Percentiles rank a stretch among this genome's conserved stretches.
These are phyloP conservation scores for Mythimna pallens DNA, from an alignment of 2,888 invertebrate species.

Conservation along the genomic window DNA sequence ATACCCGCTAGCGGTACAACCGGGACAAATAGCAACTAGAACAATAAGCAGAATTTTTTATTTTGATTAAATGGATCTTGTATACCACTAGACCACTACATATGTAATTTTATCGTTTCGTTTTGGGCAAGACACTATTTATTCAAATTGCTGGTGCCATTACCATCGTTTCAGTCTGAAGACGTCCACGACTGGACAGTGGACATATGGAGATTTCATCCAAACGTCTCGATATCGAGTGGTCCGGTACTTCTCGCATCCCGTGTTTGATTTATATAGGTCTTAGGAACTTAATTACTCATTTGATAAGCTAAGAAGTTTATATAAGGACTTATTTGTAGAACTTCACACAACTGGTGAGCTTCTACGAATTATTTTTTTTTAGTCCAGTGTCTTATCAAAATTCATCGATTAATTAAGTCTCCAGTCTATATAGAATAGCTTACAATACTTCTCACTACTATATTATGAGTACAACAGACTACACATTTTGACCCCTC, in stretches of 20 bases:
- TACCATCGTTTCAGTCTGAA: too few species aligned
- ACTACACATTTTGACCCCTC: constrained; percentile 1
- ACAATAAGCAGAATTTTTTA: background rate
- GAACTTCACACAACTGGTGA: background rate
- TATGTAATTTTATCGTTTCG: too few species aligned
- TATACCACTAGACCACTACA: too few species aligned
- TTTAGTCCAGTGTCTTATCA: background rate
- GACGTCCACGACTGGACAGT: too few species aligned
- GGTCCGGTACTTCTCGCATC: too few species aligned
- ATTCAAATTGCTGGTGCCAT: too few species aligned
- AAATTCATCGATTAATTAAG: background rate
- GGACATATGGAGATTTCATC: too few species aligned
- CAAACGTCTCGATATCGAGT: too few species aligned
- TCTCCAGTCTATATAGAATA: background rate
- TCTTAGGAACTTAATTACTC: too few species aligned
- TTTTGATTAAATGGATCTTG: background rate
- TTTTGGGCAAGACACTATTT: too few species aligned
- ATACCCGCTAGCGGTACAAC: constrained; percentile 15
- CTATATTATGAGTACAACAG: background rate
- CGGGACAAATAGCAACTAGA: background rate
- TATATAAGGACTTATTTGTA: background rate
- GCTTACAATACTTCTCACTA: background rate
- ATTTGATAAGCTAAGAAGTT: too few species aligned
- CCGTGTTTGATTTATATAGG: too few species aligned
- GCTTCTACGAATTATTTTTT: background rate